Base-by-base conservation (phyloP, 1,140 invertebrate species). In the Bombus affinis region DNA sequence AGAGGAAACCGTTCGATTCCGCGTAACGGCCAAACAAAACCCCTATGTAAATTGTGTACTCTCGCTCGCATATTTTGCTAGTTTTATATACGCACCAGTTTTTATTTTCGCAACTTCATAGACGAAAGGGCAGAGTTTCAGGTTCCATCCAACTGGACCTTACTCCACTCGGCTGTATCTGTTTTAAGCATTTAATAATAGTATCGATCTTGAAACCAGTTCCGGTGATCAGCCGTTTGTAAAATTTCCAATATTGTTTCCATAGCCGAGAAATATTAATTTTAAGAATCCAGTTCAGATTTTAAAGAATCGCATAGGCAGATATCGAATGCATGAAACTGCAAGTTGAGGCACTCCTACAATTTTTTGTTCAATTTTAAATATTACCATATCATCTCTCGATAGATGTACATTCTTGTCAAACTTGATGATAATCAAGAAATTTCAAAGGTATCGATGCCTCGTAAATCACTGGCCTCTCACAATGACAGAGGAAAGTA, bases 21-120 rank as follows among this genome's bases (percentile, higher is more conserved):
- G 35, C 47, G 68, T 81, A 81, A 81, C 79, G 47, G 68, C 10
- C 68, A 72, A 81, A 72, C 79, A 72, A 72, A 81, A 81, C 79
- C 47, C 47, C 68, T 39, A 72, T 81, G 68, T 72, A 81, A 81
- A 81, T 81, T 57, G 68, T 72, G 37, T 44, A 81, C 47, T 10
- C 12, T 57, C 68, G 44, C 18, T 25, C 47, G 79, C 68, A 72
- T 81, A 81, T 81, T 81, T 81, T 72, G 53, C 62, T 81, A 59
- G 79, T 37, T 72, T 71, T 81, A 25, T 53, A 35, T 57, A 44
- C 28, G 15, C 35, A 15, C 13, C 37, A 32, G 68, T 81, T 81
- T 53, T 66, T 72, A 37, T 81, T 81, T 62, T 37, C 25, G 35
- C 79, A 39, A 57, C 66, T 81, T 71, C 57, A 72, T 57, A 57